Evolutionary conservation across 2,888 invertebrate species (phyloP).

Genomic region (Plebejus melissa): DNA sequence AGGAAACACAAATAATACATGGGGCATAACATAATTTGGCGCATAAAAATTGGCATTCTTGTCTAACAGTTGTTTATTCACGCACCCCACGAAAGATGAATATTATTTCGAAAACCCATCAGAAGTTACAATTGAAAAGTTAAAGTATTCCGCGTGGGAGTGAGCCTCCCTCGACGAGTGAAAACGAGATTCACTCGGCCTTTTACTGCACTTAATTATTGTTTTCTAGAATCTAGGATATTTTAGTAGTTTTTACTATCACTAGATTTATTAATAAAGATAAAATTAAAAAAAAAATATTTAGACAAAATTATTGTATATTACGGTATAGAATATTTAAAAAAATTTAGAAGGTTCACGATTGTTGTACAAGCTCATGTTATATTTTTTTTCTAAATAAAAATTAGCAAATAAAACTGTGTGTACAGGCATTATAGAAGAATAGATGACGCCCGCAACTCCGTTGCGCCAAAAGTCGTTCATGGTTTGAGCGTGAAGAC

Average conservation of each 20-base stretch:
- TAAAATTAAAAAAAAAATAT: no score
- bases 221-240: slow-evolving; percentile 30
- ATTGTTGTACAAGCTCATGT: no score
- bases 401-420: no score
- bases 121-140: slow-evolving; percentile 80
- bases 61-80: slow-evolving; percentile 69
- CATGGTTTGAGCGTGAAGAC: no score
- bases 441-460: no score
- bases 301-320: no score
- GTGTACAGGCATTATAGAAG: no score
- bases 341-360: no score
- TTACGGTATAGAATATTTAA: no score
- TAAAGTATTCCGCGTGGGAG: slow-evolving; percentile 75
- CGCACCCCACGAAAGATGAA: slow-evolving; percentile 71
- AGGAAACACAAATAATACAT: slow-evolving; percentile 30
- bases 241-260: background rate
- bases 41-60: slow-evolving; percentile 75
- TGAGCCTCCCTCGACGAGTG: slow-evolving; percentile 66
- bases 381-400: no score
- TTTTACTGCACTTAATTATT: slow-evolving; percentile 45
- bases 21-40: slow-evolving; percentile 72
- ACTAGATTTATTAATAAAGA: background rate
- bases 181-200: slow-evolving; percentile 69
- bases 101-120: slow-evolving; percentile 79
- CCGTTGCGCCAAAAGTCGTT: no score